phyloP scores from a whole-genome alignment of 2,888 invertebrate genomes.

The Papilio protenor region DNA sequence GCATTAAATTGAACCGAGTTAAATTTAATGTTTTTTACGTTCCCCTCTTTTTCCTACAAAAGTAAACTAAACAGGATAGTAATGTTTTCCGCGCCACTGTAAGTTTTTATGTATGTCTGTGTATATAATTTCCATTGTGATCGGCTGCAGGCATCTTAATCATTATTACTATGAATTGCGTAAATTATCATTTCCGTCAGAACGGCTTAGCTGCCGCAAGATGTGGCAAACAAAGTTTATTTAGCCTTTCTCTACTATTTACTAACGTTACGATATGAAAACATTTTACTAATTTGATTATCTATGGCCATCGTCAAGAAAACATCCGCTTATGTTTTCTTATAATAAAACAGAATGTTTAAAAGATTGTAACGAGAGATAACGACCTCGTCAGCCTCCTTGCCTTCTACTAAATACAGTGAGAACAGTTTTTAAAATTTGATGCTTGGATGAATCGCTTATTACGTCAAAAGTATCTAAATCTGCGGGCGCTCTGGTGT shows the following conservation, averaged over 20 bases:
- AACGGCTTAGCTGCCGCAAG: neutral
- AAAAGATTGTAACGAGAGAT: neutral
- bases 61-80: too few species aligned
- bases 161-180: neutral
- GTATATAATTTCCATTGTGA: too few species aligned
- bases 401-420: neutral
- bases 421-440: neutral
- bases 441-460: neutral
- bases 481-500: too few species aligned
- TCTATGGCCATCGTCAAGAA: neutral
- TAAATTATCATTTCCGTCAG: neutral
- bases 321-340: neutral
- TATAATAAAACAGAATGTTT: neutral
- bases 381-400: neutral
- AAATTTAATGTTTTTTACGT: too few species aligned
- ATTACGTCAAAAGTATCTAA: neutral
- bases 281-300: slow-evolving; percentile 22
- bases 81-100: too few species aligned
- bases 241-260: neutral
- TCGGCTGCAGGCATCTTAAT: neutral
- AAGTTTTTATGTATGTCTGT: neutral
- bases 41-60: too few species aligned
- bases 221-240: neutral
- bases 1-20: too few species aligned
- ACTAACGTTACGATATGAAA: slow-evolving; percentile 6